Conservation (phyloP, 2,888 invertebrate genomes). For the Orthosia gothica region DNA sequence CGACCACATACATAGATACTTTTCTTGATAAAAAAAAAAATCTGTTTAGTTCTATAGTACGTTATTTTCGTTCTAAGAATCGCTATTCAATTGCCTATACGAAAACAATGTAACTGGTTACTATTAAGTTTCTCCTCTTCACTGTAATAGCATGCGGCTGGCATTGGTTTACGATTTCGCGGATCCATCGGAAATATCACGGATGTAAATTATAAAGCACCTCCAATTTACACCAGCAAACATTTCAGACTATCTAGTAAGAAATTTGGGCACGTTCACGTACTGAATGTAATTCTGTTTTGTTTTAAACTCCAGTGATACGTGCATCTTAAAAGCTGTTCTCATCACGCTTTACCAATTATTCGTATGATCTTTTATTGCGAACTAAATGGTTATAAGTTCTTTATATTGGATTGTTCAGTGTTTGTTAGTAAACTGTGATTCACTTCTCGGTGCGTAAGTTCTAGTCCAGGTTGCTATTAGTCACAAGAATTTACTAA, state of each 20-base stretch:
- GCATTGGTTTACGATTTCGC: conserved; percentile 81
- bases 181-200: conserved; percentile 73
- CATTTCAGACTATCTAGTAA: conserved; percentile 31
- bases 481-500: conserved; percentile 33
- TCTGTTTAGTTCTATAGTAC: conserved; percentile 4
- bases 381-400: background rate
- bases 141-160: conserved; percentile 62
- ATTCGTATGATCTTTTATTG: background rate
- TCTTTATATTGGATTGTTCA: background rate
- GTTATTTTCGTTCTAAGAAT: conserved; percentile 12
- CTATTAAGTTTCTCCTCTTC: conserved; percentile 61
- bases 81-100: conserved; percentile 19
- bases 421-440: background rate
- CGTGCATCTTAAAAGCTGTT: conserved; percentile 75
- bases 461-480: conserved; percentile 23
- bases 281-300: conserved; percentile 21
- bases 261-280: conserved; percentile 11
- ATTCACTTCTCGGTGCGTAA: conserved; percentile 16
- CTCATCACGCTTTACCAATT: conserved; percentile 72
- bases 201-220: conserved; percentile 63
- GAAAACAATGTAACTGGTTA: conserved; percentile 25
- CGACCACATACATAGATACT: conserved; percentile 1
- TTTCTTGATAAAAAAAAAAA: conserved; percentile 13
- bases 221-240: conserved; percentile 32
- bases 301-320: conserved; percentile 21